These are phyloP conservation scores for Camptogramma bilineatum DNA, from an alignment of 2,888 invertebrate genomes.

Conservation along the genomic window DNA sequence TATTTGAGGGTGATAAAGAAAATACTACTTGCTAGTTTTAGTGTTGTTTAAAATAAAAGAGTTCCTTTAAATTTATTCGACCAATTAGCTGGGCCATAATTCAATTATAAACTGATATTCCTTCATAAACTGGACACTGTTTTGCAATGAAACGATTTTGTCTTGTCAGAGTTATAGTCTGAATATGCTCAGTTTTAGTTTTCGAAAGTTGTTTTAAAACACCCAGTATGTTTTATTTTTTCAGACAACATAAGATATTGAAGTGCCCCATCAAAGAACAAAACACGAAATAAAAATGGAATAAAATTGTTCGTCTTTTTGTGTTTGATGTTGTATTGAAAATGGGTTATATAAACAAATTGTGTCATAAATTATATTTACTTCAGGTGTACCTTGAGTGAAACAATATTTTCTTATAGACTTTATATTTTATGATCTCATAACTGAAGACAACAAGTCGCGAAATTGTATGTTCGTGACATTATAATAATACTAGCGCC, in stretches of 20 bases:
- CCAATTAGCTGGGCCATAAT: too few relatives aligned
- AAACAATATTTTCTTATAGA: background rate
- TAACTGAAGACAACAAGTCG: too few relatives aligned
- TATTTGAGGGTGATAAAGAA: too few relatives aligned
- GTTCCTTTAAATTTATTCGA: too few relatives aligned
- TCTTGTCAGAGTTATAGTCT: too few relatives aligned
- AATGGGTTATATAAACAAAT: background rate
- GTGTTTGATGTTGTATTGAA: constrained; percentile 1
- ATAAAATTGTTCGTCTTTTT: background rate
- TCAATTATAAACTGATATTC: too few relatives aligned
- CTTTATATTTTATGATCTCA: background rate
- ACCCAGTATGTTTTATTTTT: constrained; percentile 32
- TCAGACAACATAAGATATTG: constrained; percentile 37
- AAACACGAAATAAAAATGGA: constrained; percentile 35
- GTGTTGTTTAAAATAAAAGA: too few relatives aligned
- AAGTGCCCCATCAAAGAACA: constrained; percentile 37
- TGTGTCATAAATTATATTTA: constrained; percentile 1
- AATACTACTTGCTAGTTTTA: too few relatives aligned
- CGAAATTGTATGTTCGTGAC: too few relatives aligned
- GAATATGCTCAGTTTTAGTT: background rate
- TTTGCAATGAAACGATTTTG: too few relatives aligned
- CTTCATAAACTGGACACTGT: too few relatives aligned
- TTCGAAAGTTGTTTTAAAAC: background rate
- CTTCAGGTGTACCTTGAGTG: background rate
- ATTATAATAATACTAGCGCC: too few relatives aligned